Conservation (phyloP, 2,888 invertebrate species). For the Sphinx pinastri region DNA sequence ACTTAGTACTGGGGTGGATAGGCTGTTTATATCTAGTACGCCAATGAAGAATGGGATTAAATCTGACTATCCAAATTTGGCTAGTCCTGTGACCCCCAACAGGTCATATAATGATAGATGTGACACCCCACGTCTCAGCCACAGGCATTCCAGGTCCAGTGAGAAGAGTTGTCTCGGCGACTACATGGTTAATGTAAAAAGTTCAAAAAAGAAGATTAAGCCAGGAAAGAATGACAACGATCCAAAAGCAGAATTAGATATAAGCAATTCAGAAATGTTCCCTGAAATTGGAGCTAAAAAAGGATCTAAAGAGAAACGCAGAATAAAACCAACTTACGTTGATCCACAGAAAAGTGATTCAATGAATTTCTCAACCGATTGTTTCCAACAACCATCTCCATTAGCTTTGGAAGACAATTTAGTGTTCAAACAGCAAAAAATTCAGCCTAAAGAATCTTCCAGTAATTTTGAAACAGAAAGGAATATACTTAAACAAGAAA, state of each 20-base stretch:
- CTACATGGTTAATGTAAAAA: slow-evolving; percentile 64
- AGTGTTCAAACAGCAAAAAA: slow-evolving; percentile 65
- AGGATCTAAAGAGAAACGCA: slow-evolving; percentile 63
- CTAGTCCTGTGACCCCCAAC: slow-evolving; percentile 68
- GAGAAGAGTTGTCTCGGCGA: slow-evolving; percentile 74
- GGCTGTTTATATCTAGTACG: slow-evolving; percentile 65
- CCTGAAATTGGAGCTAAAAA: slow-evolving; percentile 75
- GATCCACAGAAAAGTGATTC: slow-evolving; percentile 69
- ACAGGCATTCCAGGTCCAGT: slow-evolving; percentile 63
- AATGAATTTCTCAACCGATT: slow-evolving; percentile 65
- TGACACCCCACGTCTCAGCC: slow-evolving; percentile 66
- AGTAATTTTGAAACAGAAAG: slow-evolving; percentile 71
- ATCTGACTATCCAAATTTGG: slow-evolving; percentile 54
- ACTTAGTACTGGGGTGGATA: slow-evolving; percentile 59
- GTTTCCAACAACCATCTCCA: slow-evolving; percentile 63
- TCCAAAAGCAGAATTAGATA: slow-evolving; percentile 61
- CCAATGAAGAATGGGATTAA: slow-evolving; percentile 67
- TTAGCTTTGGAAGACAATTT: slow-evolving; percentile 66
- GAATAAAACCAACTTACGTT: slow-evolving; percentile 83
- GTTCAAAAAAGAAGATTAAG: slow-evolving; percentile 64
- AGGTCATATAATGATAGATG: slow-evolving; percentile 65
- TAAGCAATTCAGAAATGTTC: slow-evolving; percentile 71
- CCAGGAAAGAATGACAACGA: slow-evolving; percentile 58
- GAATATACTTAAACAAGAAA: slow-evolving; percentile 71
- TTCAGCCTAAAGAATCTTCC: slow-evolving; percentile 60